A percentile compares a stretch with the other conserved stretches of the same genome.
Evolutionary conservation across 2,888 invertebrate species (phyloP).

Genomic region (Liposcelis brunnea): DNA sequence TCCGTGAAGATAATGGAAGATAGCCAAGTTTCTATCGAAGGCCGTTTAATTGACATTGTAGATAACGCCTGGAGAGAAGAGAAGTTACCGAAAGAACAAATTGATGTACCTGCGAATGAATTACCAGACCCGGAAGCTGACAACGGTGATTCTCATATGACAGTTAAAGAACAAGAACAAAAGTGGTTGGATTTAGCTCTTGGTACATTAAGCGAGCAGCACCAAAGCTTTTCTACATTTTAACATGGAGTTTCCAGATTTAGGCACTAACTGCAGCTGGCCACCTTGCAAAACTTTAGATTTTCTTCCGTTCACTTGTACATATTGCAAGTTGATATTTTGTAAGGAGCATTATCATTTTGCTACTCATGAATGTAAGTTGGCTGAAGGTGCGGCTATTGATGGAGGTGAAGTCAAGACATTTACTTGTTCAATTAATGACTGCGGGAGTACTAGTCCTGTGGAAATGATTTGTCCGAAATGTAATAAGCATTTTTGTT

Average conservation of each 20-base stretch:
- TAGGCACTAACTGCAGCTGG: conserved; percentile 47
- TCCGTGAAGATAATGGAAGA: conserved; percentile 39
- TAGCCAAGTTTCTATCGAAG: conserved; percentile 56
- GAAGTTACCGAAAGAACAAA: conserved; percentile 66
- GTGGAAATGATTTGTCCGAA: conserved; percentile 45
- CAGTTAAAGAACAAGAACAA: conserved; percentile 71
- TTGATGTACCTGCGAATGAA: conserved; percentile 67
- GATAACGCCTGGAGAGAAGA: conserved; percentile 82
- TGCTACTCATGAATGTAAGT: conserved; percentile 34
- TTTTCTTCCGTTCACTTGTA: conserved; percentile 51
- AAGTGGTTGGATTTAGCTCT: conserved; percentile 48
- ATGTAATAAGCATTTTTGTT: conserved; percentile 50
- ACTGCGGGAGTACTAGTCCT: conserved; percentile 40
- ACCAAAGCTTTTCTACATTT: conserved; percentile 21
- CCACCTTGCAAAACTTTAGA: conserved; percentile 47
- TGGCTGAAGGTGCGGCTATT: conserved; percentile 19
- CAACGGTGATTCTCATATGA: conserved; percentile 77
- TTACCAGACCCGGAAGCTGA: conserved; percentile 87
- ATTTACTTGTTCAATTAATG: conserved; percentile 37
- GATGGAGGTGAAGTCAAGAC: conserved; percentile 27
- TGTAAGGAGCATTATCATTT: conserved; percentile 48
- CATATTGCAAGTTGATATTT: conserved; percentile 39
- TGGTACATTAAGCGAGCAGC: conserved; percentile 33
- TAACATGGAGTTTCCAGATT: conserved; percentile 51
- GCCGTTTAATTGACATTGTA: conserved; percentile 58